Evolutionary conservation across 2,888 invertebrate genomes (phyloP).

Genomic region (Celastrina argiolus): DNA sequence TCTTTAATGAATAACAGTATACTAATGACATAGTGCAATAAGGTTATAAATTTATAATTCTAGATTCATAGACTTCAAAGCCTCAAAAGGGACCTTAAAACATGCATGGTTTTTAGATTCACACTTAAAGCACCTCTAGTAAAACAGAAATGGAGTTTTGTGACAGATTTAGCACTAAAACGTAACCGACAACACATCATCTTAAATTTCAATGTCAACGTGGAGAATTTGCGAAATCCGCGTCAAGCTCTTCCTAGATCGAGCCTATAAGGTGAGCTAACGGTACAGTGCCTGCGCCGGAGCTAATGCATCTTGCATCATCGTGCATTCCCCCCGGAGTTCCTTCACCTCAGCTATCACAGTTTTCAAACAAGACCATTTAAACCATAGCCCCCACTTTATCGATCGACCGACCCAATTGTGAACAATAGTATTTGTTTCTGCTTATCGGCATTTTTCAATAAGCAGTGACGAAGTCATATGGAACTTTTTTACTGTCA

Average conservation of each 20-base stretch:
- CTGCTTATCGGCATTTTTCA: constrained; percentile 51
- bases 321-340: constrained; percentile 45
- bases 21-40: no score
- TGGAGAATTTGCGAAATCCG: not conserved
- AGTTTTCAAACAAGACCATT: constrained; percentile 21
- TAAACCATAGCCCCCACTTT: not conserved
- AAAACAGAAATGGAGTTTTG: no score
- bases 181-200: no score
- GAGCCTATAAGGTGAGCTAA: constrained; percentile 37
- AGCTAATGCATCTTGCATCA: constrained; percentile 59
- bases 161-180: no score
- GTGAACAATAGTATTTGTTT: constrained; percentile 46
- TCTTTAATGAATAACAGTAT: no score
- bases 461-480: not conserved
- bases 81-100: no score
- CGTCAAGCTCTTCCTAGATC: not conserved
- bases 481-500: not conserved
- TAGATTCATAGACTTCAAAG: no score
- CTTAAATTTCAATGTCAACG: not conserved
- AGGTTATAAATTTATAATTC: no score
- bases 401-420: not conserved
- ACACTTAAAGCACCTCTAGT: no score
- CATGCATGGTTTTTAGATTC: no score
- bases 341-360: constrained; percentile 54
- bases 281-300: constrained; percentile 62